Evolutionary conservation across 2,888 invertebrate genomes (phyloP), one percentile per base, ranked within the genome.

Genomic region (Eudasyphora cyanicolor): DNA sequence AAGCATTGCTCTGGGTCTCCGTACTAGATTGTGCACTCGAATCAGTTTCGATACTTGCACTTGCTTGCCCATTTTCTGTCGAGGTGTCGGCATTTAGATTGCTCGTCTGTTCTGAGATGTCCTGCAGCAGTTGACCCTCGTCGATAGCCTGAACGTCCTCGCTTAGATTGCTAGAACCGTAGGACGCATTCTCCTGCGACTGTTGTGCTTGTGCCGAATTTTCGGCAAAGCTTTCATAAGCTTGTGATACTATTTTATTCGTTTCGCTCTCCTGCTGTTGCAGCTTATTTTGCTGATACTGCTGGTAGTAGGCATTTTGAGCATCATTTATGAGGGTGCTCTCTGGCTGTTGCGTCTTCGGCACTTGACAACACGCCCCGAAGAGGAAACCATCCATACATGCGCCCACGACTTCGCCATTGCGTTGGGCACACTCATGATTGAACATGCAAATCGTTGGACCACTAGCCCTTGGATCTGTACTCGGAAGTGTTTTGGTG

Each of bases 381-480:
- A 97, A 97, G 3, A 92, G 87, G 70, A 92, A 92, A 73, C 98
- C 97, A 88, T 98, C 97, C 95, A 97, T 97, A 89, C 98, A 98
- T 0, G 97, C 96, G 0, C 97, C 97, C 0, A 98, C 96, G 86
- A 97, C 96, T 89, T 96, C 95, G 0, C 98, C 98, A 0, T 94
- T 95, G 84, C 96, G 93, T 87, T 95, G 95, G 0, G 94, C 93
- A 90, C 98, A 98, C 90, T 98, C 97, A 89, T 97, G 97, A 92
- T 98, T 97, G 93, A 98, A 98, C 98, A 98, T 98, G 92, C 98
- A 98, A 88, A 97, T 95, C 49, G 96, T 96, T 51, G 95, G 95
- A 0, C 96, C 95, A 87, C 93, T 93, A n/a, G 90, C 87, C 57
- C 92, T 89, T 4, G 93, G 93, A 87, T 95, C 94, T 60, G 94